phyloP scores from a whole-genome alignment of 1,140 invertebrate genomes.

The Aradophagus sp. region DNA sequence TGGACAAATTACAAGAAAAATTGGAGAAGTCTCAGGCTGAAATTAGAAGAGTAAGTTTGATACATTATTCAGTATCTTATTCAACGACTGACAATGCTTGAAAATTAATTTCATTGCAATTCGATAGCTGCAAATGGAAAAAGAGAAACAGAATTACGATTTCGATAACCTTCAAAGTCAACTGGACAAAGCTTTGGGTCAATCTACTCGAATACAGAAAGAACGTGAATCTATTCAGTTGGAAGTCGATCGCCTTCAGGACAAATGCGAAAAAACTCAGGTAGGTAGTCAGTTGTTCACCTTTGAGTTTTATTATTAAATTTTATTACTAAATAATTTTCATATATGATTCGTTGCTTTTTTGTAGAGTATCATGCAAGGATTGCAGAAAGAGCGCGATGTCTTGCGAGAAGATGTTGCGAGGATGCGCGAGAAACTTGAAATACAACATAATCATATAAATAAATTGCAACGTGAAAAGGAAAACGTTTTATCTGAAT shows the following conservation, averaged over 20 bases:
- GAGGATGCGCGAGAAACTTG: conserved; percentile 86
- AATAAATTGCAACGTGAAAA: conserved; percentile 89
- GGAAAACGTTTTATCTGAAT: conserved; percentile 87
- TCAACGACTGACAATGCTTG: too few relatives aligned
- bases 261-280: conserved; percentile 92
- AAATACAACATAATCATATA: conserved; percentile 85
- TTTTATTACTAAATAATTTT: too few relatives aligned
- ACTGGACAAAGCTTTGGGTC: conserved; percentile 90
- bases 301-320: not conserved
- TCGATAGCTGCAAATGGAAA: conserved; percentile 90
- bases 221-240: conserved; percentile 89
- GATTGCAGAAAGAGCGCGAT: conserved; percentile 92
- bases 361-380: conserved; percentile 79
- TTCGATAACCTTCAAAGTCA: conserved; percentile 92
- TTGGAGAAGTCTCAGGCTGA: conserved; percentile 87
- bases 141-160: conserved; percentile 91
- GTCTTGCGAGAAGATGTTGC: conserved; percentile 86
- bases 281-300: conserved; percentile 72
- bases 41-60: conserved; percentile 82
- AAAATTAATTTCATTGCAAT: conserved; percentile 12
- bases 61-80: not conserved
- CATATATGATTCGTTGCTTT: conserved; percentile 18
- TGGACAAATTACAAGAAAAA: conserved; percentile 91
- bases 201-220: conserved; percentile 89
- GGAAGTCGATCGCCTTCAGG: conserved; percentile 88